Evolutionary conservation across 2,797 vertebrate species (phyloP).

Genomic region (Pantherophis alleghaniensis): DNA sequence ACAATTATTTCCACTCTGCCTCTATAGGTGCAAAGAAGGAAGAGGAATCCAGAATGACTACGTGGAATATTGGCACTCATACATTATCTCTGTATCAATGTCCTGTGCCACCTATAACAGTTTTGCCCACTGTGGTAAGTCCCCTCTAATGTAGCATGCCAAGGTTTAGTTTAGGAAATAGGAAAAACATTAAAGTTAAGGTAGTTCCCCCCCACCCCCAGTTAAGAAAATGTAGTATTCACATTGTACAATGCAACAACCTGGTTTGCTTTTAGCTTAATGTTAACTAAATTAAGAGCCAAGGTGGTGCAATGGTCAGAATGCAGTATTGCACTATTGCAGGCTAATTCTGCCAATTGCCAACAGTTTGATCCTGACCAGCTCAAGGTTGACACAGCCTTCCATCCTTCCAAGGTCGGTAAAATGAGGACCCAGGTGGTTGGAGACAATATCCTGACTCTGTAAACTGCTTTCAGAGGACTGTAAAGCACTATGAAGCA

Average conservation of each 20-base stretch:
- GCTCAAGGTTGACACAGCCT: neutral
- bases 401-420: neutral
- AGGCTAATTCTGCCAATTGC: neutral
- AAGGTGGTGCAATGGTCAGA: neutral
- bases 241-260: neutral
- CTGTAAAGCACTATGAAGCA: neutral
- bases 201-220: neutral
- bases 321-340: neutral
- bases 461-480: neutral
- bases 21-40: neutral
- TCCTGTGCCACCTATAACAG: constrained; percentile 44
- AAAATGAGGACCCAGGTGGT: neutral
- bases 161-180: neutral
- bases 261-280: neutral
- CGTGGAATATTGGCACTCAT: constrained; percentile 57
- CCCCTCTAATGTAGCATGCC: neutral
- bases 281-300: neutral
- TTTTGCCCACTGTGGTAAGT: constrained; percentile 49
- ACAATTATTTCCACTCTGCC: neutral
- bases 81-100: constrained; percentile 42
- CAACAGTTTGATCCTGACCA: neutral
- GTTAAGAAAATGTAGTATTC: neutral
- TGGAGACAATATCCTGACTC: neutral
- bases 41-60: neutral
- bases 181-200: neutral